phyloP scores from a whole-genome alignment of 2,797 vertebrate genomes.

The Emys orbicularis region DNA sequence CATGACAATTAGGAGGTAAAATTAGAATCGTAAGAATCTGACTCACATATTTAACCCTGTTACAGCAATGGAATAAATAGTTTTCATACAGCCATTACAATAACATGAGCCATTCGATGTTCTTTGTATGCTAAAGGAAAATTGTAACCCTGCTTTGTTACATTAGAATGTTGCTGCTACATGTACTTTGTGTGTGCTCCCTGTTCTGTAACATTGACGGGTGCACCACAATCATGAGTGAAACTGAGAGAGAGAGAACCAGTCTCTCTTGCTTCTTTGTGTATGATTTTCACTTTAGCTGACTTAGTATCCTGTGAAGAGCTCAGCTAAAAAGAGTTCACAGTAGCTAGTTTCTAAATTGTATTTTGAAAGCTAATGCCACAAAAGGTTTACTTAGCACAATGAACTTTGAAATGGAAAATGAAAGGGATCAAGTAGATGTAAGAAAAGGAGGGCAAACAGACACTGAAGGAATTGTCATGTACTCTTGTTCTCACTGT shows the following conservation, averaged over 20 bases:
- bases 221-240: background rate
- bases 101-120: background rate
- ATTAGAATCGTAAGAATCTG: background rate
- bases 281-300: background rate
- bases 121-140: background rate
- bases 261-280: accelerated
- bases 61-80: background rate
- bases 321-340: background rate
- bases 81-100: constrained; percentile 1
- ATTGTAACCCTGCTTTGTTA: background rate
- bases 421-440: background rate
- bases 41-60: background rate
- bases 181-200: background rate
- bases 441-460: constrained; percentile 17
- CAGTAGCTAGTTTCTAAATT: constrained; percentile 9
- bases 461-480: background rate
- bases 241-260: background rate
- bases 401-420: background rate
- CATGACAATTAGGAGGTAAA: background rate
- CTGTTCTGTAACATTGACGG: background rate
- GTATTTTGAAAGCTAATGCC: background rate
- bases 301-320: background rate
- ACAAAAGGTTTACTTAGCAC: background rate
- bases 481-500: background rate
- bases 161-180: background rate